Evolutionary conservation across 2,113 vertebrate species (phyloP), one percentile per base, ranked within the genome.

Genomic region (Pseudorhombus dupliciocellatus): DNA sequence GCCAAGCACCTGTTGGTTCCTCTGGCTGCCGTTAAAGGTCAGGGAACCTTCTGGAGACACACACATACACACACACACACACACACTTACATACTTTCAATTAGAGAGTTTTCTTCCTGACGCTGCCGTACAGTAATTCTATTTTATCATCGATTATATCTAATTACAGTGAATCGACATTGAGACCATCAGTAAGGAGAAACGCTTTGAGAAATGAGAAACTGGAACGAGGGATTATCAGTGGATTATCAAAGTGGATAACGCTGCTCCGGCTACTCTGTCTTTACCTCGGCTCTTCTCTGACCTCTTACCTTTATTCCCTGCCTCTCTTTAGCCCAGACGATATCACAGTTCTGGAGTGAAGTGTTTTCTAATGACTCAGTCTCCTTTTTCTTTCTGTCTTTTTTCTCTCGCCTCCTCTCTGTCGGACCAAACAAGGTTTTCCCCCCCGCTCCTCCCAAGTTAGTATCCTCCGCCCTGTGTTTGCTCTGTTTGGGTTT

Each of bases 381-480:
- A 18, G 31, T 24, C 12, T 75, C 4, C 50, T 77, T 14, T 40
- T 4, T 86, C 34, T 70, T 22, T 63, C 34, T 46, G 0, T 58
- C n/a, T 63, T 26, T 60, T 61, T 44, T 60, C 15, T 61, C 18
- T 70, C n/a, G 1, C 56, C 22, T 53, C 20, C 40, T 24, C 7
- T 8, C 53, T 59, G 58, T 58, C 2, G 63, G 22, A 16, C 7
- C 59, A 86, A 64, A 68, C 75, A 89, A 54, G 97, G 93, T 97
- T 77, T 92, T 97, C 94, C 70, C 89, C 88, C 96, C 95, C 81
- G 92, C 95, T 24, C 73, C 91, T 90, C 91, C 94, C 90, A 97
- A 97, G 97, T 99, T 94, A 98, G 97, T 98, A 97, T 87, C 79
- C n/a, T 57, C 60, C 81, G 89, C 66, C 60, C 50, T 63, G 70